Conservation (phyloP, 2,797 vertebrate genomes). For the Benthosema pterotum region DNA sequence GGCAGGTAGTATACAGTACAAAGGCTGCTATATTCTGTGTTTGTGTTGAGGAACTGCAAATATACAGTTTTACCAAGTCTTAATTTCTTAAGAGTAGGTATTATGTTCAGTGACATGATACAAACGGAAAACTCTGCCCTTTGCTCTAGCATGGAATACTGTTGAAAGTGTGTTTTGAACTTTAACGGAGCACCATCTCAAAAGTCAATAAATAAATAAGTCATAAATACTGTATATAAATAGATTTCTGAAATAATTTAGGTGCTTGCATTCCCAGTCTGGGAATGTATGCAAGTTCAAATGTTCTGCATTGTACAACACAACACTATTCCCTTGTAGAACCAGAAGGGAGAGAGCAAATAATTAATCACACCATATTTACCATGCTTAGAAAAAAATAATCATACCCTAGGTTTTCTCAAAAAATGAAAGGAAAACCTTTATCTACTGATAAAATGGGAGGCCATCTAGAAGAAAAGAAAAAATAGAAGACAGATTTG, state of each 20-base stretch:
- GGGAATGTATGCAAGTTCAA: constrained; percentile 33
- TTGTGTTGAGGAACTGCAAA: constrained; percentile 49
- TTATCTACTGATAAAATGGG: constrained; percentile 14
- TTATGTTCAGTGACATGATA: constrained; percentile 45
- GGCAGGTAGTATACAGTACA: constrained; percentile 14
- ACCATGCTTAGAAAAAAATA: constrained; percentile 49
- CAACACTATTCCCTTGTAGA: constrained; percentile 21
- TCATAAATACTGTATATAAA: constrained; percentile 31
- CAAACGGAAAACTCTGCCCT: no score
- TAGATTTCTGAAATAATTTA: constrained; percentile 41
- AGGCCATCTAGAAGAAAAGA: constrained; percentile 21
- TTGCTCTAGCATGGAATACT: no score
- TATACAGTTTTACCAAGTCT: constrained; percentile 8
- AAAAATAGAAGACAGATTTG: constrained; percentile 20
- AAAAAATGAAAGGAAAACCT: constrained; percentile 27
- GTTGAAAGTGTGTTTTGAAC: no score
- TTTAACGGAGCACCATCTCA: constrained; percentile 33
- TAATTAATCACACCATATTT: constrained; percentile 24
- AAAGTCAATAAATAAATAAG: constrained; percentile 67
- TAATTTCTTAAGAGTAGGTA: constrained; percentile 6
- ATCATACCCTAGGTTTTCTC: not conserved
- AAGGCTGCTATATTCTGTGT: constrained; percentile 46
- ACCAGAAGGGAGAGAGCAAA: constrained; percentile 18
- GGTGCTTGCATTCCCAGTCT: constrained; percentile 38
- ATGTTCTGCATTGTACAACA: constrained; percentile 34